Conservation (phyloP, 2,113 vertebrate genomes). For the Apus apus region DNA sequence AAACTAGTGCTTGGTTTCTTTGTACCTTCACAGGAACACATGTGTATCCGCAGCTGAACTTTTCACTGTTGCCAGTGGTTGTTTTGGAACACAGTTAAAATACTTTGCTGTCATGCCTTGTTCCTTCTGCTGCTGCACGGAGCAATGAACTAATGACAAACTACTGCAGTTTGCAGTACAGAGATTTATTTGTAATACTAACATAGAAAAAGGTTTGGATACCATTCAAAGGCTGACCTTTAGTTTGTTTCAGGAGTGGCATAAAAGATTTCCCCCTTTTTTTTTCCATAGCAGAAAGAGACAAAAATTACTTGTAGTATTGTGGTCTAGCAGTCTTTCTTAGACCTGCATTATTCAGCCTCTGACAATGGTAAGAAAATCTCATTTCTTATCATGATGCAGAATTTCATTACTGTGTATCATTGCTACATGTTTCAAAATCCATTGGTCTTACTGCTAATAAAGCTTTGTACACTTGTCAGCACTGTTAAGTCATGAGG, state of each 20-base stretch:
- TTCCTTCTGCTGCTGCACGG: slow-evolving; percentile 4
- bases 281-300: not conserved
- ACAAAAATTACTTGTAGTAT: not conserved
- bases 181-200: slow-evolving; percentile 13
- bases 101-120: not conserved
- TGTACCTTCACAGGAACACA: not conserved
- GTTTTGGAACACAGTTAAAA: slow-evolving; percentile 30
- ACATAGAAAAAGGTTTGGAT: slow-evolving; percentile 32
- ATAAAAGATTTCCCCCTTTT: slow-evolving; percentile 11
- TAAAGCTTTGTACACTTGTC: not conserved
- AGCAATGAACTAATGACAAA: slow-evolving; percentile 4
- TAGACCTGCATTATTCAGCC: not conserved
- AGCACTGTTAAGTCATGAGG: not conserved
- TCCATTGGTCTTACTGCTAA: not conserved
- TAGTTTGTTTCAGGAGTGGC: slow-evolving; percentile 34
- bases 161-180: not conserved
- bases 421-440: not conserved
- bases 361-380: not conserved
- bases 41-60: not conserved
- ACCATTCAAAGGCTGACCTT: slow-evolving; percentile 58
- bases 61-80: not conserved
- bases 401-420: not conserved
- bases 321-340: not conserved
- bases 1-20: not conserved
- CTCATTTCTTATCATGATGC: not conserved